Percentiles rank a stretch among this genome's conserved stretches.
Evolutionary conservation across 2,797 vertebrate genomes (phyloP).

Genomic region (Alauda arvensis): DNA sequence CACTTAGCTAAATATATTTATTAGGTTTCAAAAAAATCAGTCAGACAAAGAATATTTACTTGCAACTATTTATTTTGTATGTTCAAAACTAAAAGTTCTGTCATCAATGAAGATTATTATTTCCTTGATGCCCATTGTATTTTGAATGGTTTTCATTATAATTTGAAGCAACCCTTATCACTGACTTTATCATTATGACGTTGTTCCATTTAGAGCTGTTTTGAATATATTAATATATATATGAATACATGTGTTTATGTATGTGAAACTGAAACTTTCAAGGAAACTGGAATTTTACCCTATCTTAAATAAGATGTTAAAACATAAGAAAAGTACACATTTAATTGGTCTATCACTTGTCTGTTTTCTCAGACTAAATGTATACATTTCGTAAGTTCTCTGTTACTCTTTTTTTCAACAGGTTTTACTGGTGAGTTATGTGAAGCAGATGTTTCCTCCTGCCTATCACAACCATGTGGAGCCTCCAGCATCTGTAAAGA

Average conservation of each 20-base stretch:
- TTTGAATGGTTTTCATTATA: neutral
- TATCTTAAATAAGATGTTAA: neutral
- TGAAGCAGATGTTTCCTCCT: conserved; percentile 70
- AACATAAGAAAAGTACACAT: neutral
- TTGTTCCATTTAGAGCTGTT: neutral
- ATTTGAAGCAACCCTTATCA: neutral
- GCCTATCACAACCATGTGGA: conserved; percentile 78
- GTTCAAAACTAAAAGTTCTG: neutral
- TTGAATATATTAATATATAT: too few species aligned
- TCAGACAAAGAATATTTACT: neutral
- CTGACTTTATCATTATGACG: neutral
- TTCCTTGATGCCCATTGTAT: neutral
- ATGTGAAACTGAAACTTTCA: neutral
- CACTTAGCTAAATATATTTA: neutral
- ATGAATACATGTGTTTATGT: too few species aligned
- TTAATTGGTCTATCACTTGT: neutral
- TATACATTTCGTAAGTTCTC: neutral
- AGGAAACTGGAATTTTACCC: neutral
- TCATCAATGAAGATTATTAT: neutral
- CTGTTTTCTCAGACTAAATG: neutral
- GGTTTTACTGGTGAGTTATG: conserved; percentile 80
- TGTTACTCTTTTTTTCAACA: conserved; percentile 27
- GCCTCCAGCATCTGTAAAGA: conserved; percentile 79
- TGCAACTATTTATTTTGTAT: neutral
- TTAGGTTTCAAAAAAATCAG: neutral